phyloP scores from a whole-genome alignment of 2,113 vertebrate genomes.

The Spea bombifrons region DNA sequence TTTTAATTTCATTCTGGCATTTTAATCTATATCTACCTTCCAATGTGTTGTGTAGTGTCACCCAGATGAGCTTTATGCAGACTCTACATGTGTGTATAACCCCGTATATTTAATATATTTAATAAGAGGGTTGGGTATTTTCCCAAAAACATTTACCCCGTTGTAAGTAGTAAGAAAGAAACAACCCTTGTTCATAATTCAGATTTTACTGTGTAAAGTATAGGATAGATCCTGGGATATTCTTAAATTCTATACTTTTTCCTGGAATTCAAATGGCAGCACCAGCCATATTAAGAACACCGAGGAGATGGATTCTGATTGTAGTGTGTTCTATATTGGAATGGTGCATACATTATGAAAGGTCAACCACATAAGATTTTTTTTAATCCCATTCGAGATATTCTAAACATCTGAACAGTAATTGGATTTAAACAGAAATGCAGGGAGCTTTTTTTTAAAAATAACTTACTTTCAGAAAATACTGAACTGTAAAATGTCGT shows the following conservation, averaged over 20 bases:
- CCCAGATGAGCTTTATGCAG: no score
- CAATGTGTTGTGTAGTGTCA: no score
- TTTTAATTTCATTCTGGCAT: no score
- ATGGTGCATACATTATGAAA: conserved; percentile 26
- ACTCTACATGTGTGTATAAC: no score
- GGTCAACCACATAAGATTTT: conserved; percentile 29
- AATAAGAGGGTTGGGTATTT: no score
- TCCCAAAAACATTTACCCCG: no score
- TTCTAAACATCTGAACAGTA: conserved; percentile 13
- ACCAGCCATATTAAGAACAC: not conserved
- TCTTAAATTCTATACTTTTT: not conserved
- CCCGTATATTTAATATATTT: no score
- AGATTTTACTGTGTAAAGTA: not conserved
- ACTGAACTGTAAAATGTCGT: not conserved
- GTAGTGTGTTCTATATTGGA: not conserved
- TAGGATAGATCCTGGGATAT: not conserved
- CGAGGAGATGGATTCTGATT: conserved; percentile 5
- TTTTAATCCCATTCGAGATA: conserved; percentile 15
- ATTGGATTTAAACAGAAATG: conserved; percentile 11
- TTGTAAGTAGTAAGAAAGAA: not conserved
- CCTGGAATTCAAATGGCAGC: not conserved
- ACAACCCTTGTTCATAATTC: not conserved
- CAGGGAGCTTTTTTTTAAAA: not conserved
- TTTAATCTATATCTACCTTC: no score
- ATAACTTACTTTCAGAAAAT: not conserved